Evolutionary conservation across 2,113 vertebrate species (phyloP), one percentile per base, ranked within the genome.

Genomic region (Sminthopsis crassicaudata): DNA sequence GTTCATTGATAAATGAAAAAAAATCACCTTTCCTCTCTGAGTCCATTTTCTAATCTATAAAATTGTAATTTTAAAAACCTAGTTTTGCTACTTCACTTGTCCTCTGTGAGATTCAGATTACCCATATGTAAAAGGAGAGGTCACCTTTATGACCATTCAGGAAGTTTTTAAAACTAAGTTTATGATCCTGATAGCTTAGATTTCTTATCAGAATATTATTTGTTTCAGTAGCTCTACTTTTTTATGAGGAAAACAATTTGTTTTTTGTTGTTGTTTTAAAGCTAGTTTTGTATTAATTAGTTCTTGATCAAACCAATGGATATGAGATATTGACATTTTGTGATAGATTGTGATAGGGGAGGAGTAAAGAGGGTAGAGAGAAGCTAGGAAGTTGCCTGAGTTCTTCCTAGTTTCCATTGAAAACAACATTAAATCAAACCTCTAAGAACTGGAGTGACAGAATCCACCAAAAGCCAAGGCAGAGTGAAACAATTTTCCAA

Each of bases 41-140:
- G 30, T 36, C 10, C 10, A 60, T 60, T 57, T 57, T 11, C 55
- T 57, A 10, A 57, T 30, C 55, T 57, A 36, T 60, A 57, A 60
- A 10, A 60, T 30, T 60, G 9, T 50, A 50, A 50, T 50, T 50
- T 50, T 50, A 50, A 16, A 50, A 50, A 48, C 60, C 2, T n/a
- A 1, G 48, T 8, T 27, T 26, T 50, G n/a, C 50, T 19, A 42
- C 8, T 89, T 57, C n/a, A n/a, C n/a, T n/a, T n/a, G 60, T 89
- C n/a, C 46, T 36, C 23, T 50, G 5, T 90, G 16, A 95, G 92
- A 16, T 53, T 96, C 90, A 27, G 53, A 92, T 96, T 95, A 94
- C 46, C 53, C 76, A 27, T 60, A 92, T 54, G 25, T 42, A 92
- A 94, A 88, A 46, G 46, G 36, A 90, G 16, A 24, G 84, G 25